A percentile compares a stretch with the other conserved stretches of the same genome.
Conservation (phyloP, 1,140 invertebrate genomes). For the Ylistrum balloti region DNA sequence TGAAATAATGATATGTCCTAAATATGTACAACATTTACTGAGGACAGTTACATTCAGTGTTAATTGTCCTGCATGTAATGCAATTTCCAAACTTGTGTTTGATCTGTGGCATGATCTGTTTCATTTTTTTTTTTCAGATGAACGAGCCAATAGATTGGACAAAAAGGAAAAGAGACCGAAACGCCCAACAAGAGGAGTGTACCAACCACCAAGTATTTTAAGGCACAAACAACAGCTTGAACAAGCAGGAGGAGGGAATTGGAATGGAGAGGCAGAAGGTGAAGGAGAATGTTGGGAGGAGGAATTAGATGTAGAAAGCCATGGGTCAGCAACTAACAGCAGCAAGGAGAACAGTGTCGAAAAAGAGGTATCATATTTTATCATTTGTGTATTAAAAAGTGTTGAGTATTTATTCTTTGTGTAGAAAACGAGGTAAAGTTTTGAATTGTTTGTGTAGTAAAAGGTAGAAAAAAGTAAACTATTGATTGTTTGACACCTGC, state of each 20-base stretch:
- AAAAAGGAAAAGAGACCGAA: conserved; percentile 55
- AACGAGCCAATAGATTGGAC: conserved; percentile 35
- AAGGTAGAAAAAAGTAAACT: too few species aligned
- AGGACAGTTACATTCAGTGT: too few species aligned
- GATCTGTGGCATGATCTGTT: neutral
- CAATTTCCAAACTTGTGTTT: too few species aligned
- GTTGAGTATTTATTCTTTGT: too few species aligned
- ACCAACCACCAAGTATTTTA: conserved; percentile 67
- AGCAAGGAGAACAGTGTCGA: conserved; percentile 73
- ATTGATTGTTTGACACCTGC: too few species aligned
- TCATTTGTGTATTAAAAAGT: too few species aligned
- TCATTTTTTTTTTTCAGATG: neutral
- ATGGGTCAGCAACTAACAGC: conserved; percentile 62
- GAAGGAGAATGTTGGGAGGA: conserved; percentile 64
- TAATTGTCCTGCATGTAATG: too few species aligned
- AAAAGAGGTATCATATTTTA: conserved; percentile 54
- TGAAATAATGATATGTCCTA: too few species aligned
- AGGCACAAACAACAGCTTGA: conserved; percentile 52
- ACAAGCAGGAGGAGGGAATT: conserved; percentile 7
- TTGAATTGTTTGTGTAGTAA: too few species aligned
- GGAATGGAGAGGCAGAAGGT: conserved; percentile 21
- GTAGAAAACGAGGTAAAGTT: too few species aligned
- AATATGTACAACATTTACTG: too few species aligned
- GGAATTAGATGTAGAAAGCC: conserved; percentile 59
- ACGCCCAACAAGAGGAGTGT: conserved; percentile 70